Base-by-base conservation (phyloP, 2,113 vertebrate species). In the Chloebia gouldiae region DNA sequence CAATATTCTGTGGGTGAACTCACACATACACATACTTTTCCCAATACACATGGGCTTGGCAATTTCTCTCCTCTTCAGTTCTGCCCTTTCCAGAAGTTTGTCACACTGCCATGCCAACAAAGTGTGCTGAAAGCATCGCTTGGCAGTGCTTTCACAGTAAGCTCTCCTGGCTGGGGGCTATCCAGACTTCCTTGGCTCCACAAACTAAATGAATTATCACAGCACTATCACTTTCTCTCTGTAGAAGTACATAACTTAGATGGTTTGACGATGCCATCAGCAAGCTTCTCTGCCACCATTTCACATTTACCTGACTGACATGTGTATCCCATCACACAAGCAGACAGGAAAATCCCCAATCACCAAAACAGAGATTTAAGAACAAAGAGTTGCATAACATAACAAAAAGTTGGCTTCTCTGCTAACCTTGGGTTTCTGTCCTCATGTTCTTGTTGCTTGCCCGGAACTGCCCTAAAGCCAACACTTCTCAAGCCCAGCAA, bases 61-160 rank as follows among this genome's bases (percentile, higher is more conserved):
- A 81, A 59, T 68, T 76, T 86, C 64, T 63, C 39, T 56, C 39
- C 30, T 70, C 68, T 86, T 92, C 80, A 72, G 22, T 95, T 88
- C 68, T 91, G 86, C 50, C 54, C 50, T n/a, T 92, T 86, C 76
- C 65, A 93, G 70, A 88, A 89, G 68, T 65, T 81, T 85, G 79
- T 49, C 76, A 54, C 1, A 3, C 40, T 88, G 91, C 80, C 57
- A 45, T 17, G 51, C 47, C 90, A 96, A 79, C 40, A 13, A 88
- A 85, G 50, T 11, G 39, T 27, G 49, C 68, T 28, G 33, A 92
- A 61, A 54, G 86, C 76, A 85, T 87, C 1, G 7, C 76, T 60
- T 88, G 95, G 79, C 90, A 89, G 24, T 31, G 54, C 66, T 77
- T 51, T 54, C 54, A 81, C 80, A 88, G 15, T 4, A 45, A 94